phyloP scores from a whole-genome alignment of 2,888 invertebrate species.

The Bhutanitis thaidina region DNA sequence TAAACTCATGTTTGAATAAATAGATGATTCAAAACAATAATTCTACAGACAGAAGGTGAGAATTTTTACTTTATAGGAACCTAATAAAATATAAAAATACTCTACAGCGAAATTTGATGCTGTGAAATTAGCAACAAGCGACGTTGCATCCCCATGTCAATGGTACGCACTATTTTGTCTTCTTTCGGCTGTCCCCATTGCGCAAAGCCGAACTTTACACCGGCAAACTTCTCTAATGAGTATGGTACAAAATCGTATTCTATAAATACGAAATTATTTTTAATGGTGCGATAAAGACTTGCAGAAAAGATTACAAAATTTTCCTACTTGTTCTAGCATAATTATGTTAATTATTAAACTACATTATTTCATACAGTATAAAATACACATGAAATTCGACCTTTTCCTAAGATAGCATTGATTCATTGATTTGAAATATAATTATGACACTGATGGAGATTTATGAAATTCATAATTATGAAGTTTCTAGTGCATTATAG shows the following conservation, averaged over 20 bases:
- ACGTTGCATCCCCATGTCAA: too few relatives aligned
- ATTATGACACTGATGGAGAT: not conserved
- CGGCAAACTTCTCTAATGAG: too few relatives aligned
- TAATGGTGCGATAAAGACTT: constrained; percentile 31
- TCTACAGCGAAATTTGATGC: too few relatives aligned
- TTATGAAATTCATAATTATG: constrained; percentile 5
- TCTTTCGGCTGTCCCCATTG: too few relatives aligned
- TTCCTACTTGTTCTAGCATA: constrained; percentile 52
- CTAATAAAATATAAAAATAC: constrained; percentile 16
- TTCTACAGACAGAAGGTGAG: not conserved
- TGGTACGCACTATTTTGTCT: too few relatives aligned
- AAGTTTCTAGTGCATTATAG: constrained; percentile 13
- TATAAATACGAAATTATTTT: constrained; percentile 23
- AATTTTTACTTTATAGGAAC: constrained; percentile 16
- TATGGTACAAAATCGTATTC: constrained; percentile 21
- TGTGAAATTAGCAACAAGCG: too few relatives aligned
- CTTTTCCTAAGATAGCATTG: constrained; percentile 29
- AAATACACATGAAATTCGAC: constrained; percentile 42
- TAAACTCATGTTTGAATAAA: too few relatives aligned
- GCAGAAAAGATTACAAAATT: constrained; percentile 43
- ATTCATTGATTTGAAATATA: constrained; percentile 13
- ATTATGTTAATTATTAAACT: constrained; percentile 25
- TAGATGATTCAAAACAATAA: too few relatives aligned
- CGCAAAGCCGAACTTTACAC: too few relatives aligned
- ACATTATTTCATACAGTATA: constrained; percentile 38